Percentiles rank a stretch among this genome's conserved stretches.
These are phyloP conservation scores for Moxostoma hubbsi DNA, from an alignment of 2,797 vertebrate species.

Conservation along the genomic window DNA sequence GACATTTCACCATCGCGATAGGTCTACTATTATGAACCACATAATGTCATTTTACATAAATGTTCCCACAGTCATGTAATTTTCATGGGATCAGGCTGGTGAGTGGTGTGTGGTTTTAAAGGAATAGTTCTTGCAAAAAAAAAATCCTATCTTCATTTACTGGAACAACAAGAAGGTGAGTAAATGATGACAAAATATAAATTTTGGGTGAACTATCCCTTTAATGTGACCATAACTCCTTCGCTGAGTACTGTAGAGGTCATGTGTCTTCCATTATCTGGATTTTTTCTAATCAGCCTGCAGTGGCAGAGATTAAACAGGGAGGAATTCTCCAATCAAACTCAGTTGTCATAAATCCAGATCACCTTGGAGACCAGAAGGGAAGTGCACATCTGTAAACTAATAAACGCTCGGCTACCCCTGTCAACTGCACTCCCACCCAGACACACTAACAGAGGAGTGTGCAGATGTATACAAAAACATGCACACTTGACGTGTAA, in stretches of 20 bases:
- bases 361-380: constrained; percentile 91
- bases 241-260: constrained; percentile 47
- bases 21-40: no score
- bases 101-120: no score
- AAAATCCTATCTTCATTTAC: no score
- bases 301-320: constrained; percentile 86
- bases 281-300: constrained; percentile 86
- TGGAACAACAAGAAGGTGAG: no score
- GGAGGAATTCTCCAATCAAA: constrained; percentile 84
- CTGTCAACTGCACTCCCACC: constrained; percentile 88
- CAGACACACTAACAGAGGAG: constrained; percentile 74
- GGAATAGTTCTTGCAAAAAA: no score
- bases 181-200: no score
- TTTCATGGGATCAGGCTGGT: no score
- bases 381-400: constrained; percentile 92
- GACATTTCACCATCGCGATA: no score
- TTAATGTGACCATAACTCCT: no score
- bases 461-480: neutral
- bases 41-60: no score
- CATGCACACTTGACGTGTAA: constrained; percentile 40
- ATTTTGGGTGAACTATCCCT: no score
- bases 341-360: constrained; percentile 90
- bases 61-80: no score
- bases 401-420: constrained; percentile 88
- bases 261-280: constrained; percentile 84